Percentiles rank a stretch among this genome's conserved stretches.
phyloP scores from a whole-genome alignment of 2,888 invertebrate genomes.

The Cistogaster globosa region DNA sequence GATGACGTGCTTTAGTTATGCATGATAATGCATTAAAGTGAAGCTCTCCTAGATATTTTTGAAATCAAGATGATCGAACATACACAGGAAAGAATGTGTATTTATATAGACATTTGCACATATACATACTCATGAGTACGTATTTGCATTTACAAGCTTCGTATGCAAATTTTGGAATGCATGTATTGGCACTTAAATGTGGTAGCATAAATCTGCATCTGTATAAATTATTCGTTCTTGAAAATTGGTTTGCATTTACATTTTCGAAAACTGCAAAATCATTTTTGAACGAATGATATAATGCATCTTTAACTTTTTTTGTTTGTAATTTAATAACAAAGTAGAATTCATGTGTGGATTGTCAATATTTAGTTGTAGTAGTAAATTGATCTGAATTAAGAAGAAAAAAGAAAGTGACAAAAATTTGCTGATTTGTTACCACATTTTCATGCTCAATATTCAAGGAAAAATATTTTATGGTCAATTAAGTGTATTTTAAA shows the following conservation, averaged over 20 bases:
- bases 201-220: slow-evolving; percentile 24
- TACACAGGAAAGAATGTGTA: background rate
- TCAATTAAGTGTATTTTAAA: slow-evolving; percentile 46
- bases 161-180: slow-evolving; percentile 28
- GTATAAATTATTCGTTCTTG: slow-evolving; percentile 24
- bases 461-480: slow-evolving; percentile 43
- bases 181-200: background rate
- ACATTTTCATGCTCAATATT: too few relatives aligned
- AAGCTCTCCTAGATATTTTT: slow-evolving; percentile 37
- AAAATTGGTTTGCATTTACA: slow-evolving; percentile 30
- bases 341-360: background rate
- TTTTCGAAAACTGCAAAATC: slow-evolving; percentile 33
- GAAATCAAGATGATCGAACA: slow-evolving; percentile 39
- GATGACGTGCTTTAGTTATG: slow-evolving; percentile 54
- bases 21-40: slow-evolving; percentile 51
- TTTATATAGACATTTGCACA: slow-evolving; percentile 12
- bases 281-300: slow-evolving; percentile 33
- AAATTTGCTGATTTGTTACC: too few relatives aligned
- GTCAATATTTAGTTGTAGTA: background rate
- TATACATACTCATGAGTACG: slow-evolving; percentile 24
- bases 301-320: slow-evolving; percentile 24
- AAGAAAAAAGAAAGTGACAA: too few relatives aligned
- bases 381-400: too few relatives aligned
- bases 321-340: slow-evolving; percentile 15
- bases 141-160: slow-evolving; percentile 25